A percentile compares a stretch with the other conserved stretches of the same genome.
Conservation (phyloP, 1,140 invertebrate genomes). For the Drosophila tani region DNA sequence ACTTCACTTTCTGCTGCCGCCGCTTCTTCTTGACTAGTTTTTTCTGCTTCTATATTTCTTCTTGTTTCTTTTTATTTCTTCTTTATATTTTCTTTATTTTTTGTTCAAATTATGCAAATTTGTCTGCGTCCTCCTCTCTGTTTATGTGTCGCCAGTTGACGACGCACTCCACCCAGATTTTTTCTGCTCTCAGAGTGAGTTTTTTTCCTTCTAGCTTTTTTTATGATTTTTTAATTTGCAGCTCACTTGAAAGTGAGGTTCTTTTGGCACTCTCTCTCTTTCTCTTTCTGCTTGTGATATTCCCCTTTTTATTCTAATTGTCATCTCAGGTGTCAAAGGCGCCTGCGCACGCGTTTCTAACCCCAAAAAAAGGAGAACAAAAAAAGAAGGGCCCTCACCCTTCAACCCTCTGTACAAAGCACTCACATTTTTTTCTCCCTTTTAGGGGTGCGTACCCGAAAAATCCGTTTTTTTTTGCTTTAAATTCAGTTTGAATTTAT, state of each 20-base stretch:
- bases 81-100: slow-evolving; percentile 13
- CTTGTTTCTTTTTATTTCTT: slow-evolving; percentile 14
- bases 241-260: slow-evolving; percentile 63
- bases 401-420: slow-evolving; percentile 22
- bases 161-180: slow-evolving; percentile 69
- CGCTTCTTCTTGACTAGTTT: slow-evolving; percentile 30
- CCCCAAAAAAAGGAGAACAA: slow-evolving; percentile 20
- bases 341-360: slow-evolving; percentile 62
- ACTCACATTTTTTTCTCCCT: slow-evolving; percentile 5
- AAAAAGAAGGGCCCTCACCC: slow-evolving; percentile 21
- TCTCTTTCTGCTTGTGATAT: not conserved
- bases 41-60: slow-evolving; percentile 18
- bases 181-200: slow-evolving; percentile 36
- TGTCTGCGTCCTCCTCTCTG: slow-evolving; percentile 50
- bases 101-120: slow-evolving; percentile 74
- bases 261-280: not conserved
- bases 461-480: slow-evolving; percentile 36
- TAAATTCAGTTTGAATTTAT: slow-evolving; percentile 62
- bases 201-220: slow-evolving; percentile 43
- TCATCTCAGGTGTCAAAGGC: slow-evolving; percentile 75
- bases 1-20: slow-evolving; percentile 75
- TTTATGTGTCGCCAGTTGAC: slow-evolving; percentile 59
- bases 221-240: slow-evolving; percentile 80
- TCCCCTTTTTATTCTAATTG: slow-evolving; percentile 54
- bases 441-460: slow-evolving; percentile 25